Evolutionary conservation across 2,797 vertebrate genomes (phyloP).

Genomic region (Rhabdomys pumilio): DNA sequence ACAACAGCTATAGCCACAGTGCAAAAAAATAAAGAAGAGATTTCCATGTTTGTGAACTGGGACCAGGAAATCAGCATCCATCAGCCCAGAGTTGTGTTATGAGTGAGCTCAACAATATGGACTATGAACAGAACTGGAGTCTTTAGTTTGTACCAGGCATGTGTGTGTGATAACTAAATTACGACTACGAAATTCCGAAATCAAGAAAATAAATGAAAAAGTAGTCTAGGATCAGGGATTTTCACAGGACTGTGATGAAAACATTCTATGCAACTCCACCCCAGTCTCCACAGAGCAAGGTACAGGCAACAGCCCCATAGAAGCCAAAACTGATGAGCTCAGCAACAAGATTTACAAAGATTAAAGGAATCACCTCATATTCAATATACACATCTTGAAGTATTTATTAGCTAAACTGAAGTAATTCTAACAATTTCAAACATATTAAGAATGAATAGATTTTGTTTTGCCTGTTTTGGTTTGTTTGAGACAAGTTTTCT

Average conservation of each 20-base stretch:
- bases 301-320: background rate
- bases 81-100: background rate
- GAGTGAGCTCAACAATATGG: background rate
- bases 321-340: background rate
- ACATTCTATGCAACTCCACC: background rate
- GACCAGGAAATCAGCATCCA: background rate
- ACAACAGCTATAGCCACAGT: background rate
- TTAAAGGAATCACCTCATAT: background rate
- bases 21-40: background rate
- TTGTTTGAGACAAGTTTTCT: background rate
- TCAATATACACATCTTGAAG: background rate
- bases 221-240: background rate
- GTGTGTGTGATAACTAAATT: background rate
- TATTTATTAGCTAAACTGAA: background rate
- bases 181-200: background rate
- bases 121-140: background rate
- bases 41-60: background rate
- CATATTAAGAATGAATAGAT: background rate
- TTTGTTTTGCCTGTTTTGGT: background rate
- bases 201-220: background rate
- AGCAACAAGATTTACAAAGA: background rate
- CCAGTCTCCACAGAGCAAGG: background rate
- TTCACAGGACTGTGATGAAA: background rate
- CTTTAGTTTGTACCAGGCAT: background rate
- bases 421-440: background rate